phyloP scores from a whole-genome alignment of 1,140 invertebrate genomes.

The Gryllus bimaculatus region DNA sequence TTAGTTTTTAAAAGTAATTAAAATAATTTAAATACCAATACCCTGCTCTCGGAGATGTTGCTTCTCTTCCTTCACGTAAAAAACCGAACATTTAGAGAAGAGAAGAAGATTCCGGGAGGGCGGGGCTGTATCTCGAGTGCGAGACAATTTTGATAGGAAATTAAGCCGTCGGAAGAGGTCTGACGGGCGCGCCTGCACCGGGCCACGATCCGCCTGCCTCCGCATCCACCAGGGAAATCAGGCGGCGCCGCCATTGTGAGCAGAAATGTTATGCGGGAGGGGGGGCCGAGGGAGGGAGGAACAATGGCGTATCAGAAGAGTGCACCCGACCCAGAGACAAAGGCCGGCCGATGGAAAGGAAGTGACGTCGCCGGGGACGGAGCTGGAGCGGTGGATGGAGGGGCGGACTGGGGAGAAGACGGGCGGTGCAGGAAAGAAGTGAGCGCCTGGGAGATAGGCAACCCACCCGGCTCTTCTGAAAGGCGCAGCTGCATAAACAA shows the following conservation, averaged over 20 bases:
- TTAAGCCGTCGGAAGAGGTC: not conserved
- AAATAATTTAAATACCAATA: not conserved
- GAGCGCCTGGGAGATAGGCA: not conserved
- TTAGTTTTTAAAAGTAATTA: not conserved
- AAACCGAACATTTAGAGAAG: not conserved
- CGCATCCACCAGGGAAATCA: not conserved
- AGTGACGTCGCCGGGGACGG: too few species aligned
- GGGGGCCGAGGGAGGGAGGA: not conserved
- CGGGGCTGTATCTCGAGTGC: not conserved
- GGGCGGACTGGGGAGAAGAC: not conserved
- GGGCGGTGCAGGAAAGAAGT: not conserved
- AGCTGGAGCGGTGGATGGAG: not conserved
- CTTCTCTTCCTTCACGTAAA: not conserved
- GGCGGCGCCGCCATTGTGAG: not conserved
- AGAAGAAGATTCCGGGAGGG: not conserved
- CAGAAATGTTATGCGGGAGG: not conserved
- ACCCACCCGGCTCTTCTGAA: not conserved
- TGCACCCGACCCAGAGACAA: not conserved
- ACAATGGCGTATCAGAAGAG: constrained; percentile 3
- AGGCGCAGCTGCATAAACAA: not conserved
- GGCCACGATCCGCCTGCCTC: not conserved
- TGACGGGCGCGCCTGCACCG: too few species aligned
- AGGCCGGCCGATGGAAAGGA: not conserved
- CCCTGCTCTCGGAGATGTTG: not conserved
- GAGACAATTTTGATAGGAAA: not conserved